A percentile compares a stretch with the other conserved stretches of the same genome.
Evolutionary conservation across 2,888 invertebrate genomes (phyloP).

Genomic region (Caradrina kadenii): DNA sequence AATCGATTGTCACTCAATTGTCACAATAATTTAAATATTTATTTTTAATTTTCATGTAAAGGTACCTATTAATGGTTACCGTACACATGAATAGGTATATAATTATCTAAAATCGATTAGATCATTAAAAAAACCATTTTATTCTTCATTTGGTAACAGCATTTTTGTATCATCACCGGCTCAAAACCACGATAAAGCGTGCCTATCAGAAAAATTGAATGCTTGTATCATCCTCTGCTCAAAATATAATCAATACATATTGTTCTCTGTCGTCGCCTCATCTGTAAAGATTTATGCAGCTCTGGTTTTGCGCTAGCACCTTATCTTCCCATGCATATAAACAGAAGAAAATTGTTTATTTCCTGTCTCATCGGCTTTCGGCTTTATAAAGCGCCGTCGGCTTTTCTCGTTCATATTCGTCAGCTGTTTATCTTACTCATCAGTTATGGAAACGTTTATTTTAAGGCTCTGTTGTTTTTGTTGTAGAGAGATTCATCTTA

Average conservation of each 20-base stretch:
- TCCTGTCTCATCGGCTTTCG: constrained; percentile 58
- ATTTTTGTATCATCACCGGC: too few relatives aligned
- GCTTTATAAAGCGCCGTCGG: constrained; percentile 19
- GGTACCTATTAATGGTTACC: too few relatives aligned
- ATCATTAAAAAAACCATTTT: too few relatives aligned
- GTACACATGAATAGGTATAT: too few relatives aligned
- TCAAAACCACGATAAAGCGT: background rate
- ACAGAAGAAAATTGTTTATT: constrained; percentile 68
- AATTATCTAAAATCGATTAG: too few relatives aligned
- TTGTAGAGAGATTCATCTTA: background rate
- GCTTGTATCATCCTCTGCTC: constrained; percentile 36
- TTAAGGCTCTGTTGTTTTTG: background rate
- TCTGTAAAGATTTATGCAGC: constrained; percentile 79
- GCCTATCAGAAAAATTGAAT: constrained; percentile 40
- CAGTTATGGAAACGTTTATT: constrained; percentile 29
- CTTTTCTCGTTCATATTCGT: constrained; percentile 35
- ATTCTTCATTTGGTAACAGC: too few relatives aligned
- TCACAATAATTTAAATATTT: background rate
- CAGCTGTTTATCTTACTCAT: constrained; percentile 39
- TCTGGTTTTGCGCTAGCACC: constrained; percentile 61
- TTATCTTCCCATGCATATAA: constrained; percentile 61
- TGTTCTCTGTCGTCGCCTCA: constrained; percentile 60
- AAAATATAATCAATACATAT: constrained; percentile 61
- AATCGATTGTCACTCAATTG: background rate
- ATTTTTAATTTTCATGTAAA: too few relatives aligned